A percentile compares a stretch with the other conserved stretches of the same genome.
Evolutionary conservation across 2,113 vertebrate species (phyloP).

Genomic region (Cyprinodon variegatus): DNA sequence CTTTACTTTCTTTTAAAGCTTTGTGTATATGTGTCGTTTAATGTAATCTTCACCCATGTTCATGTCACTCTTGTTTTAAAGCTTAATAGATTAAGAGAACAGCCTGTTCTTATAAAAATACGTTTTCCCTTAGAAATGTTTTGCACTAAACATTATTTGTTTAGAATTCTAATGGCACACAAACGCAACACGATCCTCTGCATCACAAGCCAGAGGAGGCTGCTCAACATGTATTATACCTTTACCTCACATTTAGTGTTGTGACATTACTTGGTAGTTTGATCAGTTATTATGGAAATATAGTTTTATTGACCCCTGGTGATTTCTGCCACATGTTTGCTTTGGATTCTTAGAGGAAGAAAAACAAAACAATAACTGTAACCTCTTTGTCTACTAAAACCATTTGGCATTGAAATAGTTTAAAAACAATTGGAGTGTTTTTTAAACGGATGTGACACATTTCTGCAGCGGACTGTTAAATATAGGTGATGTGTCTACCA

Average conservation of each 20-base stretch:
- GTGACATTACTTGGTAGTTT: not conserved
- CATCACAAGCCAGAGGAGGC: constrained; percentile 24
- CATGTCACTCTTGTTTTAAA: not conserved
- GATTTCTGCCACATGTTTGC: not conserved
- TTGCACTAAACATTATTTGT: not conserved
- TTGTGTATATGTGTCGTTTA: not conserved
- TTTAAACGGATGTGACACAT: constrained; percentile 32
- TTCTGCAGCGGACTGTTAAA: constrained; percentile 45
- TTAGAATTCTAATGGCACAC: not conserved
- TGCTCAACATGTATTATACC: constrained; percentile 17
- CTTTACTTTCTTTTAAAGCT: not conserved
- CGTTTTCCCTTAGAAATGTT: too few species aligned
- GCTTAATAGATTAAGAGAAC: not conserved
- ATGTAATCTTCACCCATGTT: not conserved
- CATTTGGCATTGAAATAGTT: not conserved
- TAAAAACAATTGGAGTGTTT: not conserved
- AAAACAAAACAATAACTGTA: not conserved
- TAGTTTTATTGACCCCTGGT: not conserved
- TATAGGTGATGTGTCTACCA: constrained; percentile 41
- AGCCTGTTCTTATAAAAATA: too few species aligned
- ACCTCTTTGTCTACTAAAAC: not conserved
- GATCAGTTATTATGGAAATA: not conserved
- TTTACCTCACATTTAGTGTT: not conserved
- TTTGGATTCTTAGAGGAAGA: not conserved
- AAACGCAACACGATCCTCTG: constrained; percentile 40